These are phyloP conservation scores for Camponotus fellah DNA, from an alignment of 2,888 invertebrate genomes.

Conservation along the genomic window DNA sequence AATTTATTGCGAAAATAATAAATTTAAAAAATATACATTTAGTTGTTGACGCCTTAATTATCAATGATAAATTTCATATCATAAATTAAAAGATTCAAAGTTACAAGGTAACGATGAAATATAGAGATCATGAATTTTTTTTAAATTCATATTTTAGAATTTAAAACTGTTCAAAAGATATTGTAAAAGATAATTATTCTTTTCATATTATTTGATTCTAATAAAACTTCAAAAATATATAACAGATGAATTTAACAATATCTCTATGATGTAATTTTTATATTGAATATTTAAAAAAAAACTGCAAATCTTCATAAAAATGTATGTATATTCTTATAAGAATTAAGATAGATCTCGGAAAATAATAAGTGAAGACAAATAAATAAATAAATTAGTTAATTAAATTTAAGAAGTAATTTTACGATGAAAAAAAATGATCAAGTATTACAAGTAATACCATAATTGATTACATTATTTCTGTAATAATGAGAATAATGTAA, in stretches of 20 bases:
- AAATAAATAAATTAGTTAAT: slow-evolving; percentile 42
- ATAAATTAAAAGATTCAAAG: too few species aligned
- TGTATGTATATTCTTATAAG: slow-evolving; percentile 6
- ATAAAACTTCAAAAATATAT: background rate
- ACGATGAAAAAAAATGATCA: slow-evolving; percentile 4
- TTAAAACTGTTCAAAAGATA: background rate
- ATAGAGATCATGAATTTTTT: background rate
- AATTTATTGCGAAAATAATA: background rate
- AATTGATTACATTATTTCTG: slow-evolving; percentile 14
- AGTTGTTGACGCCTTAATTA: too few species aligned
- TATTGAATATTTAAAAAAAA: background rate
- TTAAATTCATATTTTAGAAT: background rate
- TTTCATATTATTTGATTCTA: background rate
- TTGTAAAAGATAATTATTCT: background rate
- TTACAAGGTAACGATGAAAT: background rate
- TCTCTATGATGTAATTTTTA: background rate
- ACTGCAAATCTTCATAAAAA: background rate
- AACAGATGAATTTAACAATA: background rate
- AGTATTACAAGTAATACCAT: slow-evolving; percentile 5
- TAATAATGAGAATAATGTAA: slow-evolving; percentile 11
- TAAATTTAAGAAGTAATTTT: slow-evolving; percentile 33
- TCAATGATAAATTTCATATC: too few species aligned
- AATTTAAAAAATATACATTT: background rate
- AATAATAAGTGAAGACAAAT: background rate
- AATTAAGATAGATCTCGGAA: slow-evolving; percentile 36